Base-by-base conservation (phyloP, 2,113 vertebrate genomes). In the Morone chrysops region DNA sequence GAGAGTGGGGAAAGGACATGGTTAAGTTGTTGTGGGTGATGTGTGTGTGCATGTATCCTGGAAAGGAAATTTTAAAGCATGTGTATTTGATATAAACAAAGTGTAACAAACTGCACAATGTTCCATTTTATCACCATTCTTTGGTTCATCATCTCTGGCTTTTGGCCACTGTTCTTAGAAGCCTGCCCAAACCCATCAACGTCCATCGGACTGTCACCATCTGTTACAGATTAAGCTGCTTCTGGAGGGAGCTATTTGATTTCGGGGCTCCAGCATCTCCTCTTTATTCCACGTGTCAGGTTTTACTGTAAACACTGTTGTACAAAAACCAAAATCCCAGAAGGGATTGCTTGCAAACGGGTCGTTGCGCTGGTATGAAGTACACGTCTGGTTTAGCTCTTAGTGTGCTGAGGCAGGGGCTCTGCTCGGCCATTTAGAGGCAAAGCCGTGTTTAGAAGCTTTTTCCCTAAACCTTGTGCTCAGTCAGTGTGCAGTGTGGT, bases 221-320 rank as follows among this genome's bases (percentile, higher is more conserved):
- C 94, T 96, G 94, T 75, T 95, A 75, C 53, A 91, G 91, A 94
- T 95, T 95, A 93, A 47, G 72, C 89, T 66, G 83, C 89, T 91
- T 88, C 86, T 74, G 82, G 75, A 85, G 88, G 89, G 84, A 85
- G 86, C 85, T 75, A 91, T 94, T 94, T 88, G 90, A 94, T 94
- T 94, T 92, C 48, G 53, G 85, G 70, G 80, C 73, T 89, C 83
- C 65, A 85, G 88, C 87, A 90, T 90, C 85, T 87, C 85, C 83
- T 85, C 79, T 92, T 92, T 87, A 90, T 92, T 90, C 92, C 85
- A 81, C 78, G 89, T 90, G 91, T 94, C 90, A 92, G 87, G 81
- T 92, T 94, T 90, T 89, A 94, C 90, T 94, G 86, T 94, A 94
- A 95, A 95, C 94, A 94, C 79, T 90, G 91, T 92, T 81, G 82